A percentile compares a stretch with the other conserved stretches of the same genome.
These are phyloP conservation scores for Tethea ocularis DNA, from an alignment of 2,888 invertebrate genomes.

Conservation along the genomic window DNA sequence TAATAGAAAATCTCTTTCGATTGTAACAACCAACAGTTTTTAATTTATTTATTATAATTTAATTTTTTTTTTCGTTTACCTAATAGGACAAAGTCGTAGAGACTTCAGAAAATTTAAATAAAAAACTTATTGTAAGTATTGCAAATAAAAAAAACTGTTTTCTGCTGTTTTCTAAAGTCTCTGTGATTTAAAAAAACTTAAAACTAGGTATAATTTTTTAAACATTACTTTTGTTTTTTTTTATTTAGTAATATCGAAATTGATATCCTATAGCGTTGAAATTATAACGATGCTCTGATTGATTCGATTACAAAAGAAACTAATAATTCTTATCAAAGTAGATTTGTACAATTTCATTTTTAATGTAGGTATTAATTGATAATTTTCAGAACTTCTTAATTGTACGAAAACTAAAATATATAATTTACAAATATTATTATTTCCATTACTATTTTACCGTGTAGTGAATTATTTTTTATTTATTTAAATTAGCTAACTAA, in stretches of 20 bases:
- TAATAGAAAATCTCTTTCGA: slow-evolving; percentile 26
- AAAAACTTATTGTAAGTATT: too few relatives aligned
- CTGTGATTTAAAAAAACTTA: not conserved
- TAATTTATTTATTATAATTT: slow-evolving; percentile 24
- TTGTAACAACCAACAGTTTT: slow-evolving; percentile 56
- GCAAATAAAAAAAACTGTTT: too few relatives aligned
- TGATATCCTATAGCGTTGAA: not conserved
- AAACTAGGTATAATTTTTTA: not conserved
- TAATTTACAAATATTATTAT: not conserved
- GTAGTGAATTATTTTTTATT: not conserved
- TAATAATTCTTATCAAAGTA: not conserved
- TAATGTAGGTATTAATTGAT: not conserved
- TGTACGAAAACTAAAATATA: too few relatives aligned
- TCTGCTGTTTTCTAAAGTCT: not conserved
- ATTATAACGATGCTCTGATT: too few relatives aligned
- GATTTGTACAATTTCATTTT: not conserved
- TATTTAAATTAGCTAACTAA: not conserved
- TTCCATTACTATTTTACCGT: not conserved
- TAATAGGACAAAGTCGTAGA: slow-evolving; percentile 1
- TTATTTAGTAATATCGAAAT: not conserved
- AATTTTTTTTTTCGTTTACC: slow-evolving; percentile 2
- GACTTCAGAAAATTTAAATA: not conserved
- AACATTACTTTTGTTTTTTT: not conserved
- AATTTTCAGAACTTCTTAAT: too few relatives aligned
- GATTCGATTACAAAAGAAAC: too few relatives aligned